Evolutionary conservation across 2,113 vertebrate species (phyloP).

Genomic region (Tonatia bakeri): DNA sequence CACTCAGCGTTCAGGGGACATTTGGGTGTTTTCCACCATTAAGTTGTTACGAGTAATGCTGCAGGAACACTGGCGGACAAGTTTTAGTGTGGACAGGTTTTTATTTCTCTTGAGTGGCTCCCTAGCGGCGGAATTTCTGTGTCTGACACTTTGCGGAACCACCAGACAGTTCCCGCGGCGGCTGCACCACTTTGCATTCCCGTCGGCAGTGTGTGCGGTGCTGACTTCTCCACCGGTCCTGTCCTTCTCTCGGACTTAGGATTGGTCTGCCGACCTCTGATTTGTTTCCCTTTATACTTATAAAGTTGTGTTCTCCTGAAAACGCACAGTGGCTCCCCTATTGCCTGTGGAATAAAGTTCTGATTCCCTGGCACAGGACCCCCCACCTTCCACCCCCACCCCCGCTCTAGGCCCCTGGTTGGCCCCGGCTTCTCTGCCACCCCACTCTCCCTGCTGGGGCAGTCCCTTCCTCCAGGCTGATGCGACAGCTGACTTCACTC

Average conservation of each 20-base stretch:
- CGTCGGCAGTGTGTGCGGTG: not conserved
- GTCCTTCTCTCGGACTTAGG: not conserved
- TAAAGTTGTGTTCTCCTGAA: not conserved
- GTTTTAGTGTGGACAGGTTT: not conserved
- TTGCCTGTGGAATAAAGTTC: not conserved
- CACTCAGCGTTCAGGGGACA: not conserved
- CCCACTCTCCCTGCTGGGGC: not conserved
- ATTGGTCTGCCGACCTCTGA: not conserved
- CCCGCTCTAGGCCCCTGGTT: not conserved
- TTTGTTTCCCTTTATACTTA: not conserved
- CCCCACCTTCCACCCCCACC: fast-evolving
- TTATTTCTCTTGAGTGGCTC: not conserved
- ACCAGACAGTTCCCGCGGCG: fast-evolving
- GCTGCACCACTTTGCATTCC: not conserved
- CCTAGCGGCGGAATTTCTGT: not conserved
- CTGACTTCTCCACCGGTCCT: not conserved
- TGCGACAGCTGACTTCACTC: not conserved
- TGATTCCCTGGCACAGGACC: not conserved
- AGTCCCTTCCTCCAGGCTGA: not conserved
- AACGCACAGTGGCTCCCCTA: not conserved
- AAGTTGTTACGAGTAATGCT: not conserved
- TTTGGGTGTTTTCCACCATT: not conserved
- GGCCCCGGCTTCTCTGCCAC: not conserved
- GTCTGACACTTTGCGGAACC: not conserved
- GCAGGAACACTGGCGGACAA: not conserved